These are phyloP conservation scores for Telmatherina bonti DNA, from an alignment of 2,797 vertebrate species.

Conservation along the genomic window DNA sequence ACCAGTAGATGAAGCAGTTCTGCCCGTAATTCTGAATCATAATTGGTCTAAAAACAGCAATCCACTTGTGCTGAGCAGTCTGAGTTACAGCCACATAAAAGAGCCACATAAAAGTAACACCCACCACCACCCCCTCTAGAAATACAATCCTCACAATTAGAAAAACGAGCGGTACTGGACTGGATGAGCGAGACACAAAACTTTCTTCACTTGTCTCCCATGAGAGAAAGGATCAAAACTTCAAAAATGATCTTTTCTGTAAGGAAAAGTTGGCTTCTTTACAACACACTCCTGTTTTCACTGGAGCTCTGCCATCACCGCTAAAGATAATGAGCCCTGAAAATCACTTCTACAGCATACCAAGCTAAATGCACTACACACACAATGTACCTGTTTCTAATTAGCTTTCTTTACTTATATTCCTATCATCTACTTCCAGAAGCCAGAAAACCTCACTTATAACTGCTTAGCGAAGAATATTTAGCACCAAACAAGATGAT, in stretches of 20 bases:
- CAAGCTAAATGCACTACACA: slow-evolving; percentile 10
- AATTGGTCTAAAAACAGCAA: slow-evolving; percentile 55
- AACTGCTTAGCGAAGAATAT: background rate
- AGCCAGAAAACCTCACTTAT: background rate
- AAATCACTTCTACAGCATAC: slow-evolving; percentile 47
- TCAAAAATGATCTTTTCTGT: slow-evolving; percentile 56
- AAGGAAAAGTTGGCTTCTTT: slow-evolving; percentile 45
- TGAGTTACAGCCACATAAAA: slow-evolving; percentile 43
- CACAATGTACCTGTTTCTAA: background rate
- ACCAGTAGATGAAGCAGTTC: slow-evolving; percentile 13
- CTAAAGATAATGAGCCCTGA: slow-evolving; percentile 59
- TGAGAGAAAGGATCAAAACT: slow-evolving; percentile 58
- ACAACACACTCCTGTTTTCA: slow-evolving; percentile 33
- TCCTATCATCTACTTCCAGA: too few relatives aligned
- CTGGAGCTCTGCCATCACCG: slow-evolving; percentile 32
- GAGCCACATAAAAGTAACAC: slow-evolving; percentile 1
- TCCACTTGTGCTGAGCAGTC: slow-evolving; percentile 12
- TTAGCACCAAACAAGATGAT: background rate
- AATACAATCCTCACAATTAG: slow-evolving; percentile 54
- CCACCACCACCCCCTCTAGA: slow-evolving; percentile 13
- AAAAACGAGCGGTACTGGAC: slow-evolving; percentile 22
- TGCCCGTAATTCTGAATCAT: slow-evolving; percentile 45
- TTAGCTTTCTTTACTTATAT: slow-evolving; percentile 5
- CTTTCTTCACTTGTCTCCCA: slow-evolving; percentile 32
- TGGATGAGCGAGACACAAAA: slow-evolving; percentile 25